Evolutionary conservation across 2,888 invertebrate species (phyloP).

Genomic region (Nephrocerus scutellatus): DNA sequence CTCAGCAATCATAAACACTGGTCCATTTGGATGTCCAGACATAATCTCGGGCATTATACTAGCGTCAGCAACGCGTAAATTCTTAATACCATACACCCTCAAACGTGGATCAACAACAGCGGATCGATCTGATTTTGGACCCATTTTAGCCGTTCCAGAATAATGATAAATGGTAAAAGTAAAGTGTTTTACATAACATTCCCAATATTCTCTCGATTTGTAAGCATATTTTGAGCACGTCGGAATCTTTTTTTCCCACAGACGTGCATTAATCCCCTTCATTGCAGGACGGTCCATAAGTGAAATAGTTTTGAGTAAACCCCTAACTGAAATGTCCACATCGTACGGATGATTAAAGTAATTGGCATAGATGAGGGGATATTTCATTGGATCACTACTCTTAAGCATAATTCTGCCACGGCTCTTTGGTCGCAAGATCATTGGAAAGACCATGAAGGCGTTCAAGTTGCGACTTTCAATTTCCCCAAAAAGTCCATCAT

Average conservation of each 20-base stretch:
- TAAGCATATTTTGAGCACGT: constrained; percentile 53
- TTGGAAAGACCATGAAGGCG: constrained; percentile 55
- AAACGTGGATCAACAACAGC: constrained; percentile 60
- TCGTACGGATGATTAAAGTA: constrained; percentile 61
- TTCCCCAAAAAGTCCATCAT: constrained; percentile 47
- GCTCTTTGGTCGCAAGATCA: constrained; percentile 62
- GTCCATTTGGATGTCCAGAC: constrained; percentile 53
- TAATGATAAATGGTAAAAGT: constrained; percentile 61
- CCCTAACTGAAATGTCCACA: constrained; percentile 54
- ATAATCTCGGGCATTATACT: constrained; percentile 53
- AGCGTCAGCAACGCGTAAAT: constrained; percentile 52
- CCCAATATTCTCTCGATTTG: constrained; percentile 57
- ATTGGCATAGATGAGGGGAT: constrained; percentile 62
- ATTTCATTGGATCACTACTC: constrained; percentile 56
- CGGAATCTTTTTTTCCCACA: constrained; percentile 55
- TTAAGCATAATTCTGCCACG: constrained; percentile 60
- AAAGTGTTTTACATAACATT: constrained; percentile 56
- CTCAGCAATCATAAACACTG: constrained; percentile 54
- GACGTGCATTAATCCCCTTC: constrained; percentile 49
- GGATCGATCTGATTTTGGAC: constrained; percentile 52
- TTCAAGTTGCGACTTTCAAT: constrained; percentile 41
- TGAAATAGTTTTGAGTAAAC: constrained; percentile 52
- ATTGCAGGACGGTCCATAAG: constrained; percentile 51
- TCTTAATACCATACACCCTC: constrained; percentile 49
- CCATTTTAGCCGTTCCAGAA: constrained; percentile 60